Base-by-base conservation (phyloP, 2,797 vertebrate species). In the Delichon dasypus region DNA sequence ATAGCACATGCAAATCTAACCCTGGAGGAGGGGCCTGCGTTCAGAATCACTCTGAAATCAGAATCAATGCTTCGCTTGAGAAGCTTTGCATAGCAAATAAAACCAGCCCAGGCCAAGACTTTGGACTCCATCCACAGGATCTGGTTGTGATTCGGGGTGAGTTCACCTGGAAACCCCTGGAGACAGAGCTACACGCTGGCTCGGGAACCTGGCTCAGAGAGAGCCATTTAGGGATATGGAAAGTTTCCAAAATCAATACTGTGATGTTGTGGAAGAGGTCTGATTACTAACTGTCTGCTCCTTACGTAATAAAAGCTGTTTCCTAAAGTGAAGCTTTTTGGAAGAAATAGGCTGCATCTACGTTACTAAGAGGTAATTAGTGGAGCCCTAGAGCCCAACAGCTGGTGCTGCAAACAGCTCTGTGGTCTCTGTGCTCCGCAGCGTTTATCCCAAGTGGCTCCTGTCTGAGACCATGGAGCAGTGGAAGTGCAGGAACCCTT, bases 401-500 rank as follows among this genome's bases (percentile, higher is more conserved):
- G 36, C 62, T 57, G 45, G 4, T 38, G 64, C 73, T 36, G 77
- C 48, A 36, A 66, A 3, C 50, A 32, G 67, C 68, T 19, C 65
- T 8, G 2, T 3, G 7, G 5, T 4, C 19, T 5, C 48, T 8
- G 34, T 11, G 75, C 38, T 60, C 40, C 0, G 0, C 23, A 10
- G 0, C 2, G 0, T 7, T 42, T 6, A 14, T 21, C 11, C 50
- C 40, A 40, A 17, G 44, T 1, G 62, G 60, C 64, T 66, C 77
- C 45, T 74, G 19, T 1, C 26, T 42, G 32, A 36, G 19, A 61
- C 53, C 58, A 18, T 0, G 29, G 44, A 75, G 51, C 54, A 61
- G 25, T 3, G n/a, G 10, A 30, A 50, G n/a, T 3, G 17, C 38
- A 22, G 1, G 5, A 81, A 27, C 15, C 22, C 54, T 42, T 77